A percentile compares a stretch with the other conserved stretches of the same genome.
These are phyloP conservation scores for Brachionichthys hirsutus DNA, from an alignment of 2,113 vertebrate species.

Conservation along the genomic window DNA sequence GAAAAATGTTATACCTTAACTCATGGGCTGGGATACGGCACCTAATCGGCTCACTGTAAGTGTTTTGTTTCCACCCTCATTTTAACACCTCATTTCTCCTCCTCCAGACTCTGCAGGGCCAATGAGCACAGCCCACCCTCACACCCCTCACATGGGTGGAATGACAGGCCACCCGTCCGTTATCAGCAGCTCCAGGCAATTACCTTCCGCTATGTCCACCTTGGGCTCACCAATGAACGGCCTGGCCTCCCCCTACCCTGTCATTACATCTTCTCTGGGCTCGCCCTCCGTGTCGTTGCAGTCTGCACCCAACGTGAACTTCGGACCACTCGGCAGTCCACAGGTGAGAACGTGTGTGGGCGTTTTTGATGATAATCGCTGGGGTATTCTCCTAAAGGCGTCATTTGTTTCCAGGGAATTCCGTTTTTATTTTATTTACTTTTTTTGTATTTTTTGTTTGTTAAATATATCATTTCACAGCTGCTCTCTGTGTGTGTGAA, in stretches of 20 bases:
- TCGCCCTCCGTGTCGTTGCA: slow-evolving; percentile 74
- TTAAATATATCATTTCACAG: no score
- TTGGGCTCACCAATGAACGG: slow-evolving; percentile 76
- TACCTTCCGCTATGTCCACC: slow-evolving; percentile 70
- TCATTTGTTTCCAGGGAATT: no score
- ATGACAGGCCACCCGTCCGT: slow-evolving; percentile 79
- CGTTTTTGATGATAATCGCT: slow-evolving; percentile 1
- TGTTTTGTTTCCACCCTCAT: background rate
- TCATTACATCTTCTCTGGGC: slow-evolving; percentile 78
- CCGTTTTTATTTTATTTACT: no score
- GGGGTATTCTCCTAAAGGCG: background rate
- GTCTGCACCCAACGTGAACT: slow-evolving; percentile 75
- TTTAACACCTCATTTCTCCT: slow-evolving; percentile 9
- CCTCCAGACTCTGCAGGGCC: slow-evolving; percentile 73
- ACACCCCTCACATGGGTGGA: slow-evolving; percentile 67
- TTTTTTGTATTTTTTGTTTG: no score
- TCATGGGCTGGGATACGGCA: background rate
- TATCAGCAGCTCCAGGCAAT: slow-evolving; percentile 75
- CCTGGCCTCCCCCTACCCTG: slow-evolving; percentile 78
- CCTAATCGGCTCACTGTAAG: background rate
- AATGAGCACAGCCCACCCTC: slow-evolving; percentile 69
- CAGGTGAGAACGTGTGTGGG: slow-evolving; percentile 67
- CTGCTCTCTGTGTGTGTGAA: no score
- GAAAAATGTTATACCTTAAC: background rate
- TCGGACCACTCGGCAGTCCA: slow-evolving; percentile 73